Evolutionary conservation across 2,888 invertebrate genomes (phyloP), one percentile per base, ranked within the genome.

Genomic region (Synergus umbraculus): DNA sequence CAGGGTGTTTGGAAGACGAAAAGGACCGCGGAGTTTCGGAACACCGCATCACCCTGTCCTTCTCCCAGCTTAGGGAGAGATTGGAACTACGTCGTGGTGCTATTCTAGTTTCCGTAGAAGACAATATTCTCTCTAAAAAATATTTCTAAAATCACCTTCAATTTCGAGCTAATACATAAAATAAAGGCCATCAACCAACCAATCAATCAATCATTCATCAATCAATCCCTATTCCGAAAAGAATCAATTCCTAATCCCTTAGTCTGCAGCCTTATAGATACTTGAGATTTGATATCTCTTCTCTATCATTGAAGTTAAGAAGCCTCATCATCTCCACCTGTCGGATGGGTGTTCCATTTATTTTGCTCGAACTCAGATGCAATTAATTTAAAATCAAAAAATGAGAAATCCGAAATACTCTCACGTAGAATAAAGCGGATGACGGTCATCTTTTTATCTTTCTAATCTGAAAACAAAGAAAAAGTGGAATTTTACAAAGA

Each of bases 1-100:
- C 85, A 85, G 88, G 86, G 87, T 88, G 87, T 89, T 89, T 84
- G 84, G 85, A 85, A 88, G 87, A 86, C 83, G 86, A 84, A 88
- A 87, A 87, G 85, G 86, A 86, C 85, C 86, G 80, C 86, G 83
- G 87, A 85, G 87, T 87, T 87, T 89, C 85, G 85, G 88, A 88
- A 86, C 86, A 87, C 86, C 85, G 85, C 87, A 89, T 89, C 85
- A 83, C 83, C 85, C 85, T 81, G 82, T 83, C 85, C 86, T 79
- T 85, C 84, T 83, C 85, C 82, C 84, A 80, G 83, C 78, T 83
- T 78, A 86, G 85, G 83, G 78, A 88, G 83, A 83, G 87, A 79
- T 89, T 86, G 79, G 77, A 88, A 83, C 87, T 77, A 78, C 22
- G 67, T 60, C 76, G 76, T 77, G 67, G 69, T 58, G 66, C 10